Percentiles rank a stretch among this genome's conserved stretches.
These are phyloP conservation scores for Pantherophis guttatus DNA, from an alignment of 2,113 vertebrate genomes.

Conservation along the genomic window DNA sequence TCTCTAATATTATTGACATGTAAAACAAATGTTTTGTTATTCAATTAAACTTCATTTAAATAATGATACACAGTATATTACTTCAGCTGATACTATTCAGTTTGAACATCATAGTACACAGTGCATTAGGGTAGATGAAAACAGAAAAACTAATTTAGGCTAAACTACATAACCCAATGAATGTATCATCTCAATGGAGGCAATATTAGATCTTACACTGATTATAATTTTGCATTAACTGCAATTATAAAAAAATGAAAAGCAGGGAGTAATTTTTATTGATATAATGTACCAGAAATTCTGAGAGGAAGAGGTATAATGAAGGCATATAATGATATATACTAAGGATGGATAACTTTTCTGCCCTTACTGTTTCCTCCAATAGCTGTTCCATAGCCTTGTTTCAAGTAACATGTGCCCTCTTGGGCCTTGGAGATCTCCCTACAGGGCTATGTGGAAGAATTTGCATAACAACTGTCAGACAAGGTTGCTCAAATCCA, in stretches of 20 bases:
- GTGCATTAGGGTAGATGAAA: constrained; percentile 26
- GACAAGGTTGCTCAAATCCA: not conserved
- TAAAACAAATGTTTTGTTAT: constrained; percentile 33
- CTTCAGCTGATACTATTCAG: constrained; percentile 32
- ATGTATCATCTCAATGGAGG: constrained; percentile 27
- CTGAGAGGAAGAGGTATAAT: not conserved
- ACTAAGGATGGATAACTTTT: not conserved
- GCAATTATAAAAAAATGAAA: constrained; percentile 42
- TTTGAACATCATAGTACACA: constrained; percentile 39
- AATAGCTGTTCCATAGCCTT: not conserved
- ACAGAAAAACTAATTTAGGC: constrained; percentile 23
- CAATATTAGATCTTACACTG: constrained; percentile 48
- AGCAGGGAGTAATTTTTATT: constrained; percentile 29
- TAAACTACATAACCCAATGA: constrained; percentile 37
- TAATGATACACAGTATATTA: constrained; percentile 31
- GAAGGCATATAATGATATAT: not conserved
- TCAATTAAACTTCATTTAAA: constrained; percentile 29
- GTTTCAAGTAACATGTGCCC: not conserved
- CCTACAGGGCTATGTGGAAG: not conserved
- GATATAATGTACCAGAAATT: not conserved
- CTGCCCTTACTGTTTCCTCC: not conserved
- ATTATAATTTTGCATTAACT: constrained; percentile 40
- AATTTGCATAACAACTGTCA: not conserved
- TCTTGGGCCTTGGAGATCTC: not conserved
- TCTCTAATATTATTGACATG: constrained; percentile 28